Evolutionary conservation across 2,797 vertebrate species (phyloP), one percentile per base, ranked within the genome.

Genomic region (Silurus aristotelis): DNA sequence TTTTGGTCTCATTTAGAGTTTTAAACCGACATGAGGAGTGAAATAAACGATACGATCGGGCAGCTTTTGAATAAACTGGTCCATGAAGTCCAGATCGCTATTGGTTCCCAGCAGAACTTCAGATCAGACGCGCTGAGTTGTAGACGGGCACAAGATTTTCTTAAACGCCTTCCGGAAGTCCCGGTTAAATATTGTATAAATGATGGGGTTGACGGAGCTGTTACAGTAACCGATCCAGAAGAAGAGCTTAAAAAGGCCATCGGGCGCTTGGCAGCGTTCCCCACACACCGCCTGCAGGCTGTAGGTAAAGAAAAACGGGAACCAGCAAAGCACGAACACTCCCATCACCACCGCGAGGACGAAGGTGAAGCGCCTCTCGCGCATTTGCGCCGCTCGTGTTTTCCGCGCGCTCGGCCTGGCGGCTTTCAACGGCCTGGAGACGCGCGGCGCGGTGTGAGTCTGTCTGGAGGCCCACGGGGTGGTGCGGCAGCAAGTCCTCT

Each of bases 191-290:
- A 95, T 89, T 0, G 95, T 96, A 90, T 96, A 96, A 14, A 96
- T 96, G 86, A 96, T 94, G 60, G 95, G 95, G 86, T 96, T 96
- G 56, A 96, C 88, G 81, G 92, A 94, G 89, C 95, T 96, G 91
- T 96, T 96, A 87, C 95, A 96, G 92, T 96, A 96, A 0, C 95
- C 95, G 60, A 95, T 94, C 95, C 95, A 96, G 89, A 96, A 96
- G 20, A 96, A 96, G n/a, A 95, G 90, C 85, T 95, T 90, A 83
- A 96, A 96, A 73, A 96, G 93, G 0, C 90, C 80, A 13, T 93
- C 93, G 0, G 95, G 95, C 70, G 94, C 92, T 0, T 82, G 86
- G 56, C 95, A 96, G 67, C 63, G 91, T 60, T 94, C 90, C 3
- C 94, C 86, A 88, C 95, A 95, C 55, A 96, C 87, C 0, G 95